These are phyloP conservation scores for Meiosimyza decipiens DNA, from an alignment of 2,888 invertebrate genomes.

Conservation along the genomic window DNA sequence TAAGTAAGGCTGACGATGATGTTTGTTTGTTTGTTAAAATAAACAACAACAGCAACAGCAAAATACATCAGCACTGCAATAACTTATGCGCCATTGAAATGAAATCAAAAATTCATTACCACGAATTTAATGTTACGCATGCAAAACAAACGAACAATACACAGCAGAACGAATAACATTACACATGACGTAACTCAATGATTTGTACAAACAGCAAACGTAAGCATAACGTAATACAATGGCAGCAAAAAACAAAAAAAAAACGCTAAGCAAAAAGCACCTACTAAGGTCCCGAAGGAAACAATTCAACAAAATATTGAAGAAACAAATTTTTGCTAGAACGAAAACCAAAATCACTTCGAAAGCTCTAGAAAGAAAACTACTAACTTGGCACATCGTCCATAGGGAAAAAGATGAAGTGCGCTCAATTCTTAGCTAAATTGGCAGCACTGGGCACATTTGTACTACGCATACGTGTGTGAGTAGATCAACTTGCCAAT, in stretches of 20 bases:
- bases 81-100: conserved; percentile 28
- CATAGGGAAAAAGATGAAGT: conserved; percentile 2
- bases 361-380: background rate
- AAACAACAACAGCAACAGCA: no score
- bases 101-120: conserved; percentile 34
- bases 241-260: background rate
- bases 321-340: no score
- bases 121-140: conserved; percentile 5
- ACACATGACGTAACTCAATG: background rate
- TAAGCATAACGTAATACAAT: background rate
- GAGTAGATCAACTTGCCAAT: no score
- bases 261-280: no score
- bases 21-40: no score
- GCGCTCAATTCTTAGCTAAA: background rate
- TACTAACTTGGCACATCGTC: background rate
- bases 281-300: conserved; percentile 4
- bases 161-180: no score
- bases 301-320: background rate
- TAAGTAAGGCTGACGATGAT: no score
- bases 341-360: background rate
- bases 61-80: conserved; percentile 20
- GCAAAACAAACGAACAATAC: conserved; percentile 1
- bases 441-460: background rate
- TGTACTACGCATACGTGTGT: no score
- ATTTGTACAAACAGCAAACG: conserved; percentile 12